phyloP scores from a whole-genome alignment of 2,797 vertebrate species.

The Austrolebias charrua region DNA sequence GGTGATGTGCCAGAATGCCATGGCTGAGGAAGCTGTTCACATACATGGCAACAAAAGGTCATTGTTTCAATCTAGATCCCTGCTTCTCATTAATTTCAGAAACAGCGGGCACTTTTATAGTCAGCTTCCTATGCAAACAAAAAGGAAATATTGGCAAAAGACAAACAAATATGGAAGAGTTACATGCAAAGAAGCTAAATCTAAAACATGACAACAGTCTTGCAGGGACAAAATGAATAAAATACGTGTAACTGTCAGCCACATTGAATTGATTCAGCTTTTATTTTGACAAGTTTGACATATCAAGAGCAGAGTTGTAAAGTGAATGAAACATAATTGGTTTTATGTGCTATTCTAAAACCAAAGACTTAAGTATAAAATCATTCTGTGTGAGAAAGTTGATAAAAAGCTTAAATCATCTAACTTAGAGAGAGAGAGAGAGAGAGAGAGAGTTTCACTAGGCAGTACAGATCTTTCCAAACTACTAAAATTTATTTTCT shows the following conservation, averaged over 20 bases:
- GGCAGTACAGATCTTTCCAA: too few relatives aligned
- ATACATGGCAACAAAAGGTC: constrained; percentile 58
- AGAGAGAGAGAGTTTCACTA: too few relatives aligned
- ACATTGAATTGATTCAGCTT: too few relatives aligned
- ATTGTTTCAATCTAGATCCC: constrained; percentile 37
- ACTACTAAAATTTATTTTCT: neutral
- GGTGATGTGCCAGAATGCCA: constrained; percentile 26
- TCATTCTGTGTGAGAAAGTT: too few relatives aligned
- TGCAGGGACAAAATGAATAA: neutral
- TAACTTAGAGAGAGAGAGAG: too few relatives aligned
- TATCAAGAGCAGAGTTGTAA: too few relatives aligned
- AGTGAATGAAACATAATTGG: too few relatives aligned
- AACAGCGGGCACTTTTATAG: constrained; percentile 8
- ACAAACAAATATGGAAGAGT: neutral
- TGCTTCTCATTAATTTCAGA: constrained; percentile 41
- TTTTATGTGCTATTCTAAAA: too few relatives aligned
- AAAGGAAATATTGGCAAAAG: neutral
- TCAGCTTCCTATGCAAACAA: constrained; percentile 8
- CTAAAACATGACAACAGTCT: neutral
- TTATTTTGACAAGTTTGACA: too few relatives aligned
- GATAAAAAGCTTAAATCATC: neutral
- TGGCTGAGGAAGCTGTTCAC: constrained; percentile 31
- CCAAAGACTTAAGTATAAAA: too few relatives aligned
- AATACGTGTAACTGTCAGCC: too few relatives aligned
- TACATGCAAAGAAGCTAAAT: neutral